Evolutionary conservation across 2,113 vertebrate genomes (phyloP).

Genomic region (Benitochromis conjunctus): DNA sequence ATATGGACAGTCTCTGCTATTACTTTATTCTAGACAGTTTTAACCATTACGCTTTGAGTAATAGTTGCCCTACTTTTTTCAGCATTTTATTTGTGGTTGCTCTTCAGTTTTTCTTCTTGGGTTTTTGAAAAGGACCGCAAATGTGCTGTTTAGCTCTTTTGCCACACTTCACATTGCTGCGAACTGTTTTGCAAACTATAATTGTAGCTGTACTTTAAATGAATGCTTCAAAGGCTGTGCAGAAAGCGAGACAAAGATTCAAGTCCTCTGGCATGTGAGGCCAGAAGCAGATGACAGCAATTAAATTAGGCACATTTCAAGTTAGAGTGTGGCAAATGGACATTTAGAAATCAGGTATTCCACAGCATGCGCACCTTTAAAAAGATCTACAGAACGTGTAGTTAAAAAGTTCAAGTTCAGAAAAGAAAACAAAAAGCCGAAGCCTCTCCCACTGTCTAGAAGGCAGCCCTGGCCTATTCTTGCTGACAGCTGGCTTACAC

Average conservation of each 20-base stretch:
- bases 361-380: background rate
- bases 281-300: slow-evolving; percentile 11
- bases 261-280: slow-evolving; percentile 30
- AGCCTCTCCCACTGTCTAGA: background rate
- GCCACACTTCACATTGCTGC: background rate
- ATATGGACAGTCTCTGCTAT: slow-evolving; percentile 26
- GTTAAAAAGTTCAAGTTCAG: background rate
- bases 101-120: background rate
- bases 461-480: background rate
- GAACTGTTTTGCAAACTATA: background rate
- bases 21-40: slow-evolving; percentile 32
- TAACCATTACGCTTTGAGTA: slow-evolving; percentile 28
- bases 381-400: background rate
- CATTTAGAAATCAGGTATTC: background rate
- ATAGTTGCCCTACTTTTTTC: background rate
- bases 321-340: background rate
- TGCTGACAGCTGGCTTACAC: background rate
- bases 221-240: background rate
- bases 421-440: background rate
- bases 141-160: background rate
- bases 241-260: slow-evolving; percentile 26
- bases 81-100: background rate
- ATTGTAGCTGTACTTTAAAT: background rate
- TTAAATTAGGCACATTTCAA: background rate
- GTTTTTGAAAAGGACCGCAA: background rate